A percentile compares a stretch with the other conserved stretches of the same genome.
Conservation (phyloP, 2,113 vertebrate species). For the Neofelis nebulosa region DNA sequence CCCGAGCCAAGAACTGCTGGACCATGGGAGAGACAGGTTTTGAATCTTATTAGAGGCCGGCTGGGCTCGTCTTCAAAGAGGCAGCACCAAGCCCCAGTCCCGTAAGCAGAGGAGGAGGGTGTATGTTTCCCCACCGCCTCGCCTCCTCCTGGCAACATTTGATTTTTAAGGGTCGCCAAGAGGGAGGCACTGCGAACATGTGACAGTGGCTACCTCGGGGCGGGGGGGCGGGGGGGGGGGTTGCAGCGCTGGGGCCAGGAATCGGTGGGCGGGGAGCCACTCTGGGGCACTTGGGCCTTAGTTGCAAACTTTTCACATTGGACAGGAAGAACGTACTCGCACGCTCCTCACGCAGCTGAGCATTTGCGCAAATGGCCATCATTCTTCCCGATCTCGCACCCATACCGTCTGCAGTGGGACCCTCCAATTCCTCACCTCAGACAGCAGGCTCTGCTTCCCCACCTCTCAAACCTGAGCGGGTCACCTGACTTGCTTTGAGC, state of each 20-base stretch:
- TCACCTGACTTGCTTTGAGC: not conserved
- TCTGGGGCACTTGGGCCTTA: not conserved
- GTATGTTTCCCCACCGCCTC: not conserved
- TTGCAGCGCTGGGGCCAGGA: not conserved
- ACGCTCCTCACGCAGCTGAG: not conserved
- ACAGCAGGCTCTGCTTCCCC: not conserved
- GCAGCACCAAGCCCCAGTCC: not conserved
- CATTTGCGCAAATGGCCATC: not conserved
- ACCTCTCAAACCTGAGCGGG: not conserved
- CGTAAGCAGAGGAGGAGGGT: not conserved
- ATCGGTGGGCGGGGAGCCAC: rapidly evolving
- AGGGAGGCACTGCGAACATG: not conserved
- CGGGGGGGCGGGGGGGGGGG: too few species aligned
- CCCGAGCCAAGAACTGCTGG: not conserved
- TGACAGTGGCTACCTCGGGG: not conserved
- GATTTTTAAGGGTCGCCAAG: not conserved
- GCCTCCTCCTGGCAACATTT: not conserved
- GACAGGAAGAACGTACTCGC: not conserved
- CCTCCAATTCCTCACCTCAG: rapidly evolving
- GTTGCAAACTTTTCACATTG: too few species aligned
- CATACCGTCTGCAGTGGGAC: rapidly evolving
- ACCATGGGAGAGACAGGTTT: not conserved
- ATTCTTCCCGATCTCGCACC: not conserved
- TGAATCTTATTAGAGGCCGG: too few species aligned
- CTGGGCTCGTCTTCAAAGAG: not conserved